Percentiles rank a stretch among this genome's conserved stretches.
These are phyloP conservation scores for Scaptomyza polygonia DNA, from an alignment of 2,888 invertebrate genomes.

Conservation along the genomic window DNA sequence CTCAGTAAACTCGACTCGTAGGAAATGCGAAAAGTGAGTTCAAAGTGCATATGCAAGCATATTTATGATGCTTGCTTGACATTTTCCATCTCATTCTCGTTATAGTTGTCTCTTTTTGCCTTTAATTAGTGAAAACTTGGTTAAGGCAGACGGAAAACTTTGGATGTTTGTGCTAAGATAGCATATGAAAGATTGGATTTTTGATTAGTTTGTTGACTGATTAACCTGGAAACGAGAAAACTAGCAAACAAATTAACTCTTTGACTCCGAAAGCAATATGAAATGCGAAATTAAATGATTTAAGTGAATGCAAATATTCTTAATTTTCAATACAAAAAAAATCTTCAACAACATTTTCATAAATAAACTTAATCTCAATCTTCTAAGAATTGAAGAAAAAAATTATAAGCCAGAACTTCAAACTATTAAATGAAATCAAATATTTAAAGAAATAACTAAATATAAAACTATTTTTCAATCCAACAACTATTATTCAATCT, in stretches of 20 bases:
- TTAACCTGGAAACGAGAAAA: background rate
- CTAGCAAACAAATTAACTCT: background rate
- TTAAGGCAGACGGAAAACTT: constrained; percentile 4
- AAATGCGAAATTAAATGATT: too few relatives aligned
- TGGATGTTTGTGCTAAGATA: background rate
- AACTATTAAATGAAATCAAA: too few relatives aligned
- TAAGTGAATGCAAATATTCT: too few relatives aligned
- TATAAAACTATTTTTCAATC: too few relatives aligned
- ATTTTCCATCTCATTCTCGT: background rate
- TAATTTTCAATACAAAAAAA: too few relatives aligned
- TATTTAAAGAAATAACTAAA: too few relatives aligned
- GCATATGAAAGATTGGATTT: background rate
- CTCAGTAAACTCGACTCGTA: constrained; percentile 16
- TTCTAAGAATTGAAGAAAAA: too few relatives aligned
- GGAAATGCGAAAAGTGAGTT: constrained; percentile 20
- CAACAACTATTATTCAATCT: too few relatives aligned
- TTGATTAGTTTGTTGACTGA: background rate
- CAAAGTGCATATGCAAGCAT: constrained; percentile 51
- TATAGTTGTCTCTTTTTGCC: constrained; percentile 14
- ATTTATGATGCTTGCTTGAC: constrained; percentile 43
- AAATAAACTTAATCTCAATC: too few relatives aligned
- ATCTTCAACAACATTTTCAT: too few relatives aligned
- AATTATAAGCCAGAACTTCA: too few relatives aligned
- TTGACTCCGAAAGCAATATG: background rate
- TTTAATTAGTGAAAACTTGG: constrained; percentile 65